Conservation (phyloP, 2,888 invertebrate genomes). For the Thelaira solivaga region DNA sequence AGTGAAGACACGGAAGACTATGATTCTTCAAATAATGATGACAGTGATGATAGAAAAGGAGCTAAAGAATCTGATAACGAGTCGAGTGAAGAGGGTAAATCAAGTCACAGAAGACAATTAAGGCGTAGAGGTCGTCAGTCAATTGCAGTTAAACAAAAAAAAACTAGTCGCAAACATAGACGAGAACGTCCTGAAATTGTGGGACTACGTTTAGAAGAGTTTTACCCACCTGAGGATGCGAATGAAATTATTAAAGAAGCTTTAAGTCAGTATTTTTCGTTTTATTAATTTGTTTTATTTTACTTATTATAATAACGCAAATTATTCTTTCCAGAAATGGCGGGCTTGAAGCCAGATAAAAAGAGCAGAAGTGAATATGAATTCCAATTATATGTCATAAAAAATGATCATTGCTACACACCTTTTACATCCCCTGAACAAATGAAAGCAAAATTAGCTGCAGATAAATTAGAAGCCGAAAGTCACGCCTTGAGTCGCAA, state of each 20-base stretch:
- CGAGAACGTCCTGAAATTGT: slow-evolving; percentile 78
- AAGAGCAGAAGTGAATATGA: slow-evolving; percentile 74
- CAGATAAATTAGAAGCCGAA: slow-evolving; percentile 68
- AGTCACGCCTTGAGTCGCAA: slow-evolving; percentile 68
- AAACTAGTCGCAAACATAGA: slow-evolving; percentile 27
- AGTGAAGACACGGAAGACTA: slow-evolving; percentile 65
- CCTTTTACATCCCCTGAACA: slow-evolving; percentile 83
- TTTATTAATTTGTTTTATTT: not conserved
- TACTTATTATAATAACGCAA: not conserved
- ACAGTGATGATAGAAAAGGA: slow-evolving; percentile 65
- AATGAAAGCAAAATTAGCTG: slow-evolving; percentile 69
- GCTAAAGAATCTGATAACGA: slow-evolving; percentile 64
- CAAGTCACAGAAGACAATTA: slow-evolving; percentile 58
- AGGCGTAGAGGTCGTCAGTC: slow-evolving; percentile 45
- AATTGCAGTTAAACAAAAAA: slow-evolving; percentile 46
- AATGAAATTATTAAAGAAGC: slow-evolving; percentile 78
- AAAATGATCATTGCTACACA: slow-evolving; percentile 90
- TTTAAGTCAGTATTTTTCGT: slow-evolving; percentile 69
- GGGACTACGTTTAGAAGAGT: slow-evolving; percentile 82
- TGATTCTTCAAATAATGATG: slow-evolving; percentile 64
- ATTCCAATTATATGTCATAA: slow-evolving; percentile 78
- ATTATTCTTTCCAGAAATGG: slow-evolving; percentile 69
- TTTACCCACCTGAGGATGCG: slow-evolving; percentile 79
- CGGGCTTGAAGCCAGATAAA: slow-evolving; percentile 72
- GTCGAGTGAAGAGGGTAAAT: slow-evolving; percentile 34